These are phyloP conservation scores for Protobothrops mucrosquamatus DNA, from an alignment of 2,113 vertebrate genomes.

Conservation along the genomic window DNA sequence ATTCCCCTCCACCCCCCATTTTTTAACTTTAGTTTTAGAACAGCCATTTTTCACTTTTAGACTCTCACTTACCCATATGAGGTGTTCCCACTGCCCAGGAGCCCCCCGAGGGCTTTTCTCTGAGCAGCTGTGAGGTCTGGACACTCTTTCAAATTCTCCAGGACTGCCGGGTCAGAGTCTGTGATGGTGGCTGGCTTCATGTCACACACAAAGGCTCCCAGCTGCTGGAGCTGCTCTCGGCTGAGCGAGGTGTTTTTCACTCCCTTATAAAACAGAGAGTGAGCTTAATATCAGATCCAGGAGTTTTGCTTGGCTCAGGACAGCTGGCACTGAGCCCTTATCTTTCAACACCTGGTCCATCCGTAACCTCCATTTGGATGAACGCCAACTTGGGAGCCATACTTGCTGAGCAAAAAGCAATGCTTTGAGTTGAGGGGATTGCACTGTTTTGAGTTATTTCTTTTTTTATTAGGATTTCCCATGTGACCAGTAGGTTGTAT, in stretches of 20 bases:
- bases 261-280: slow-evolving; percentile 27
- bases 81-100: slow-evolving; percentile 48
- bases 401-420: not conserved
- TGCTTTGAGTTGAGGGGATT: not conserved
- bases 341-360: not conserved
- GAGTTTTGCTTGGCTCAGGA: not conserved
- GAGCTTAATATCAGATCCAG: not conserved
- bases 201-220: slow-evolving; percentile 60
- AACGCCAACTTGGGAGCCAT: not conserved
- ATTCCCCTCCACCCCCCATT: not conserved
- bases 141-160: slow-evolving; percentile 65
- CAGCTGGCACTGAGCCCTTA: not conserved
- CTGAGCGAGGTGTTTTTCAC: slow-evolving; percentile 18
- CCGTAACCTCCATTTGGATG: not conserved
- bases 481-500: not conserved
- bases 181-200: slow-evolving; percentile 46
- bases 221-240: slow-evolving; percentile 44
- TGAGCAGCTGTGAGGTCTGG: slow-evolving; percentile 31
- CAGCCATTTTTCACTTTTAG: not conserved
- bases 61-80: slow-evolving; percentile 37
- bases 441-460: not conserved
- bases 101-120: slow-evolving; percentile 26
- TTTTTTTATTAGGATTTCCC: not conserved
- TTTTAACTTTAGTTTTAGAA: not conserved
- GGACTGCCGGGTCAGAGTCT: not conserved